Base-by-base conservation (phyloP, 2,888 invertebrate species). In the Ommatoiulus sabulosus region DNA sequence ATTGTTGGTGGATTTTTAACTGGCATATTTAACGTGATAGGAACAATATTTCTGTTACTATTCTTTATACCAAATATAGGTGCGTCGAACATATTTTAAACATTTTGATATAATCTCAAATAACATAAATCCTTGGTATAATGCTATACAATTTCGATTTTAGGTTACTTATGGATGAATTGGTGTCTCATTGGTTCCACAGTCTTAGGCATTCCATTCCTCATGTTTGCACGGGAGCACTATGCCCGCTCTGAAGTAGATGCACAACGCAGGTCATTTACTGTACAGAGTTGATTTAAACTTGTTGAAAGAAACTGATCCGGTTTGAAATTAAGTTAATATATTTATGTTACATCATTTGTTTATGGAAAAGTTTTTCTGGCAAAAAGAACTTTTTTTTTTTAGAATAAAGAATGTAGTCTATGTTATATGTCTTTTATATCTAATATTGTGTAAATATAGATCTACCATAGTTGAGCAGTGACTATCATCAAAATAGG, bases 161-260 rank as follows among this genome's bases (percentile, higher is more conserved):
- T 46, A 90, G 90, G 89, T 24, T 88, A 88, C 20, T 87, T 89
- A 24, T 90, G 90, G 90, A 90, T 90, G 90, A 90, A 90, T 87
- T 90, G 89, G 86, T 90, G 90, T 84, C 88, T 90, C 10, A 89
- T 89, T 17, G 84, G 84, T 6, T 89, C 90, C 0, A 89, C 88
- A 8, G 84, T 89, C 15, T 48, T 89, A 52, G 87, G 89, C 48
- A 84, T 90, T 85, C 90, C 90, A 43, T 87, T 90, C 80, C 72
- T 90, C 6, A 72, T 88, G 43, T 46, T 80, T 87, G 89, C 88
- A 17, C 86, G 87, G 85, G 90, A 89, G 44, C 84, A 89, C 46
- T 89, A 89, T 80, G 88, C 87, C 7, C 48, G 90, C 17, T 87
- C 88, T 8, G 43, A 46, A 57, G 57, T 88, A 20, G 88, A 88